These are phyloP conservation scores for Jordanella pulchra DNA, from an alignment of 2,797 vertebrate species.

Conservation along the genomic window DNA sequence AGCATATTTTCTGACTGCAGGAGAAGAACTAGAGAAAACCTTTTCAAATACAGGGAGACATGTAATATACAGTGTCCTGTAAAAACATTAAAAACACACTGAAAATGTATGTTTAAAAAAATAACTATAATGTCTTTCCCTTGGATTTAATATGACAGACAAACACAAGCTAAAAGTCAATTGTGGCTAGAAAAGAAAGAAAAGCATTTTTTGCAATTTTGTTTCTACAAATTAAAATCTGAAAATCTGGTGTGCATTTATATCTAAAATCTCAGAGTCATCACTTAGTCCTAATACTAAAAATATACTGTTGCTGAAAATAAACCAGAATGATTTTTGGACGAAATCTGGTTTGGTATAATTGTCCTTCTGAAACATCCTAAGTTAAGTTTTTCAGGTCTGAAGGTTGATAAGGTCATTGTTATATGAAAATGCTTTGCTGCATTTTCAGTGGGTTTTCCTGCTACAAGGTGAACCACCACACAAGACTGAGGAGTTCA, in stretches of 20 bases:
- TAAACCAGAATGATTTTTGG: no score
- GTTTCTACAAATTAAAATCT: neutral
- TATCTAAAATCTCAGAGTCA: neutral
- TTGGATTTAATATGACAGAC: neutral
- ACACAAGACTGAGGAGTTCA: neutral
- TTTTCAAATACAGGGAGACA: neutral
- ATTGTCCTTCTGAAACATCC: no score
- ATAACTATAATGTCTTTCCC: no score
- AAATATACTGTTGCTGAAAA: neutral
- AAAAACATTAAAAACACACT: neutral
- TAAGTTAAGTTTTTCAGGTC: neutral
- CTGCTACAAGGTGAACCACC: neutral
- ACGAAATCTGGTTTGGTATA: no score
- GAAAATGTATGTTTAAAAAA: neutral
- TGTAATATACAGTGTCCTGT: neutral
- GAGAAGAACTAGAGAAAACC: neutral
- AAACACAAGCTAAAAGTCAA: neutral
- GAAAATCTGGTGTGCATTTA: neutral
- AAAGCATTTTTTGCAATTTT: neutral
- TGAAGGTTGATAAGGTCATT: neutral
- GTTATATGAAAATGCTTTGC: neutral
- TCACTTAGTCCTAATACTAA: neutral
- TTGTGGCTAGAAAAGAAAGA: neutral
- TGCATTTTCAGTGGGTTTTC: neutral
- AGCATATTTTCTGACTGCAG: neutral